Conservation (phyloP, 2,888 invertebrate genomes). For the Schrankia costaestrigalis region DNA sequence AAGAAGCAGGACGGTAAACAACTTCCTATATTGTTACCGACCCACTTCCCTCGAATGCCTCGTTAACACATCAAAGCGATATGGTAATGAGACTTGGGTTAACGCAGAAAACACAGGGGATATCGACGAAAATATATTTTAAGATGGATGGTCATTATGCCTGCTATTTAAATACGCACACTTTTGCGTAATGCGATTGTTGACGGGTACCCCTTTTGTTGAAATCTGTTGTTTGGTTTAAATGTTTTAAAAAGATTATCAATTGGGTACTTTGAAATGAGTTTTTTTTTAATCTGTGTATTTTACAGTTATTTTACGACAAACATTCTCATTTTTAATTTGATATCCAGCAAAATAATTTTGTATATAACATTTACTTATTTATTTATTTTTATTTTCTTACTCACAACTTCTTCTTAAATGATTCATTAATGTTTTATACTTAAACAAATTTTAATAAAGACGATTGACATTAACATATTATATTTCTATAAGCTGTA, state of each 20-base stretch:
- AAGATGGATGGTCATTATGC: slow-evolving; percentile 19
- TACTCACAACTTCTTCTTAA: no score
- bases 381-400: no score
- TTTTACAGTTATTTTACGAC: slow-evolving; percentile 1
- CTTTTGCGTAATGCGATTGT: slow-evolving; percentile 1
- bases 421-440: no score
- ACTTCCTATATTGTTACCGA: slow-evolving; percentile 3
- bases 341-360: no score
- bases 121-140: slow-evolving; percentile 15
- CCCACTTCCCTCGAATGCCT: slow-evolving; percentile 13
- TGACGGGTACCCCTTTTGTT: not conserved
- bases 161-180: not conserved
- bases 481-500: slow-evolving; percentile 18
- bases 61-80: slow-evolving; percentile 33
- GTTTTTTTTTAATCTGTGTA: not conserved
- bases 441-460: no score
- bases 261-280: no score
- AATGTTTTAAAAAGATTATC: no score
- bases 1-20: slow-evolving; percentile 1
- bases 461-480: slow-evolving; percentile 16
- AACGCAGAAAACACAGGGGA: slow-evolving; percentile 4
- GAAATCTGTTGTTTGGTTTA: no score
- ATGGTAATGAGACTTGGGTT: slow-evolving; percentile 25
- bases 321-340: no score
- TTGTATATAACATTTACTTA: no score